Base-by-base conservation (phyloP, 2,888 invertebrate species). In the Hyalella azteca region DNA sequence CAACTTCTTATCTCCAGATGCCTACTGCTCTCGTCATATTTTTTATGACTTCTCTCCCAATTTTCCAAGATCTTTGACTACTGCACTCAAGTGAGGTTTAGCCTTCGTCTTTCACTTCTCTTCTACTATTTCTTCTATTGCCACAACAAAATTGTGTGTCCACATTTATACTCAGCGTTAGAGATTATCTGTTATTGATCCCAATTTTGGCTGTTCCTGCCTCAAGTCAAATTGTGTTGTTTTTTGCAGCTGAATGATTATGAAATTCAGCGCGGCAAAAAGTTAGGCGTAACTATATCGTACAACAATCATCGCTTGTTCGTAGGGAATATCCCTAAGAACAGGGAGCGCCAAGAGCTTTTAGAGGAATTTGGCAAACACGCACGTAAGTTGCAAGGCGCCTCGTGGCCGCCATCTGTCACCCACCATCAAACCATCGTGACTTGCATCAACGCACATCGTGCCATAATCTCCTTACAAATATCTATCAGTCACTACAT, bases 311-410 rank as follows among this genome's bases (percentile, higher is more conserved):
- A 96, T 92, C 95, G 97, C 92, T 94, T 97, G 92, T 97, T 97
- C 95, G 96, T 97, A 93, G 97, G 97, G 91, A 97, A 97, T 95
- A 97, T 97, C 93, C 97, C 97, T 92, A 97, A 97, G 94, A 96
- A 95, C 93, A 96, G 96, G 93, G 95, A 96, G 93, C 95, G 94
- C 93, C 96, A 96, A 91, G 96, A 97, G 93, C 95, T 97, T 92
- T 93, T 94, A 92, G 96, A 97, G 93, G 97, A 97, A 92, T 97
- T 97, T 94, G 92, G 95, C 92, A 96, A 96, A 93, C 95, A 96
- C 93, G 96, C 96, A 95, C 96, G 97, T 97, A 95, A 95, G 95
- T 95, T 92, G 92, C 54, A 54, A 22, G 54, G 29, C 13, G 54
- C 26, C 54, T 29, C 54, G 29, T 13, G 54, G 54, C 54, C 54